Base-by-base conservation (phyloP, 2,113 vertebrate species). In the Vidua macroura region DNA sequence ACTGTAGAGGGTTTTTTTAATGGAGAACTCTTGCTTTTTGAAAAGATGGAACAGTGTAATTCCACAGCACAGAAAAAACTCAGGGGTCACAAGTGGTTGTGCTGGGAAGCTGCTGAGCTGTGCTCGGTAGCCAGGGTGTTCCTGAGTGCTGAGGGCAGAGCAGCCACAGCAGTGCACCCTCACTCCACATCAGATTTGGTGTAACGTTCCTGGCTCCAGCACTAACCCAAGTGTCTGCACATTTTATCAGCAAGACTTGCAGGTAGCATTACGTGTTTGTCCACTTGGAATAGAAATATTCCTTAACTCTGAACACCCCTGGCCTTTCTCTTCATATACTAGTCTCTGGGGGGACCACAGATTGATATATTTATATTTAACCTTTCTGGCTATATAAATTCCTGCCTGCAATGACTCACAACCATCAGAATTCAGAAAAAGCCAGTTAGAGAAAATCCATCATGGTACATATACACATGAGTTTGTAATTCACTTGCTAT, bases 241-340 rank as follows among this genome's bases (percentile, higher is more conserved):
- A 43, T 92, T 88, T 96, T 96, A 96, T 93, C 95, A 91, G 58
- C 52, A 92, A 64, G 35, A 37, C 81, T 69, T 79, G 41, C 66
- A 96, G 94, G 89, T 95, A 95, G 66, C 8, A 1, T 96, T 95
- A 95, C 62, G 0, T 82, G 94, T 92, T 95, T 94, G 62, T 95
- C 64, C 49, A 79, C 66, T 89, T 82, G 41, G 69, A 92, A 76
- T 49, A 76, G 37, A 89, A 91, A 73, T 92, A 92, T 37, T 91
- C 49, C 58, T 92, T 93, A 85, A 89, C 81, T 92, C 81, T 92
- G 80, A 92, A 87, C 25, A 21, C 91, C 58, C 81, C 70, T 82
- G 41, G 49, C 18, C n/a, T 89, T 85, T 86, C 14, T 86, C 28
- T 85, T 64, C 23, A 33, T 49, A 28, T 25, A 35, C 28, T 55